phyloP scores from a whole-genome alignment of 2,797 vertebrate genomes.

The Sylvia borin region DNA sequence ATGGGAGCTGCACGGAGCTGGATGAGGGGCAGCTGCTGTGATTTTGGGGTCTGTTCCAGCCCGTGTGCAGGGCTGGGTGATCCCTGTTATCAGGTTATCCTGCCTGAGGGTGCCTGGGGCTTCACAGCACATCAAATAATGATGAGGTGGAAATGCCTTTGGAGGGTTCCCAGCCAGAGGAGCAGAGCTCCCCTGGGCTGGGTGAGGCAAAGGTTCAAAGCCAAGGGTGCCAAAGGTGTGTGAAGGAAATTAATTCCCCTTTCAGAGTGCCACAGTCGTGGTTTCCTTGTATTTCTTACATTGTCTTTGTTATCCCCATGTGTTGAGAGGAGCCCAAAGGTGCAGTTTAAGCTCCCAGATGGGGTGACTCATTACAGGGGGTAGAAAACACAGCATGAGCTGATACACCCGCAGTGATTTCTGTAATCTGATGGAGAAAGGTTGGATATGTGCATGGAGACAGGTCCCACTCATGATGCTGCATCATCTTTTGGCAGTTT shows the following conservation, averaged over 20 bases:
- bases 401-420: rapidly evolving
- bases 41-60: background rate
- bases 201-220: background rate
- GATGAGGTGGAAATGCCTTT: background rate
- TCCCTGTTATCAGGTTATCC: rapidly evolving
- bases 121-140: too few species aligned
- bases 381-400: background rate
- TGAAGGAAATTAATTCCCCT: background rate
- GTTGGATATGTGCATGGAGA: background rate
- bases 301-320: background rate
- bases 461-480: rapidly evolving
- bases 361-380: background rate
- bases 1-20: background rate
- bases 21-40: background rate
- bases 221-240: background rate
- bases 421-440: background rate
- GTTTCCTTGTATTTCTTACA: background rate
- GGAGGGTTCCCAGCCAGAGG: background rate
- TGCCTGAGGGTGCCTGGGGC: background rate
- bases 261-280: rapidly evolving
- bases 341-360: background rate
- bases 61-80: rapidly evolving
- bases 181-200: background rate
- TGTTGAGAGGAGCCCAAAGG: background rate
- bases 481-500: background rate